Percentiles rank a stretch among this genome's conserved stretches.
These are phyloP conservation scores for Hydrotaea diabolus DNA, from an alignment of 2,888 invertebrate genomes.

Conservation along the genomic window DNA sequence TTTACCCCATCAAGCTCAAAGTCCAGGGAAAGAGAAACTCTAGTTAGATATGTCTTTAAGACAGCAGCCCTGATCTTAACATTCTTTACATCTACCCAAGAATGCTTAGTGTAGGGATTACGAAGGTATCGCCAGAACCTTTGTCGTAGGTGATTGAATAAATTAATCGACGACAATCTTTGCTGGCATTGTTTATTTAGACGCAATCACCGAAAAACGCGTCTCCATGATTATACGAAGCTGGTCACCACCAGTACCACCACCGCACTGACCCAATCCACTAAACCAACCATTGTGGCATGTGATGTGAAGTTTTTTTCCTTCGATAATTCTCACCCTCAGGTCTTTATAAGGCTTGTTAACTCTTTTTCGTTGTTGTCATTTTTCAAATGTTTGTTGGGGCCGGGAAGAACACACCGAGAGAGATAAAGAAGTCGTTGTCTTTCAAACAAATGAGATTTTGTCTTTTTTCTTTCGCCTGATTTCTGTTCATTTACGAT, in stretches of 20 bases:
- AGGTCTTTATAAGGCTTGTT: conserved; percentile 45
- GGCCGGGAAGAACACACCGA: conserved; percentile 13
- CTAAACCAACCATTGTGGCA: neutral
- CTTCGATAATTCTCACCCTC: conserved; percentile 67
- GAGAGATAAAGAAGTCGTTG: conserved; percentile 7
- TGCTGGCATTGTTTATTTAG: conserved; percentile 52
- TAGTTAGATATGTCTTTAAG: too few relatives aligned
- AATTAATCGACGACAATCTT: conserved; percentile 76
- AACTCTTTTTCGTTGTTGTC: conserved; percentile 57
- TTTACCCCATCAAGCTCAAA: too few relatives aligned
- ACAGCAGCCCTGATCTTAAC: too few relatives aligned
- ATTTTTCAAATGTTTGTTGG: conserved; percentile 57
- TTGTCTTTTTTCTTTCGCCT: conserved; percentile 63
- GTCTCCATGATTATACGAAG: neutral
- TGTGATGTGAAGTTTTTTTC: conserved; percentile 66
- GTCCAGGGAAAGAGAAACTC: too few relatives aligned
- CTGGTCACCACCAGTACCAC: neutral
- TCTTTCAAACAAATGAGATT: conserved; percentile 49
- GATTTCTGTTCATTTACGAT: conserved; percentile 70
- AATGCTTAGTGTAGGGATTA: too few relatives aligned
- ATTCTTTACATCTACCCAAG: too few relatives aligned
- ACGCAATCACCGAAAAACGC: conserved; percentile 28
- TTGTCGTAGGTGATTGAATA: conserved; percentile 73
- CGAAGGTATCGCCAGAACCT: too few relatives aligned
- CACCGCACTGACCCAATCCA: neutral